These are phyloP conservation scores for Pentalonia nigronervosa DNA, from an alignment of 1,140 invertebrate species.

Conservation along the genomic window DNA sequence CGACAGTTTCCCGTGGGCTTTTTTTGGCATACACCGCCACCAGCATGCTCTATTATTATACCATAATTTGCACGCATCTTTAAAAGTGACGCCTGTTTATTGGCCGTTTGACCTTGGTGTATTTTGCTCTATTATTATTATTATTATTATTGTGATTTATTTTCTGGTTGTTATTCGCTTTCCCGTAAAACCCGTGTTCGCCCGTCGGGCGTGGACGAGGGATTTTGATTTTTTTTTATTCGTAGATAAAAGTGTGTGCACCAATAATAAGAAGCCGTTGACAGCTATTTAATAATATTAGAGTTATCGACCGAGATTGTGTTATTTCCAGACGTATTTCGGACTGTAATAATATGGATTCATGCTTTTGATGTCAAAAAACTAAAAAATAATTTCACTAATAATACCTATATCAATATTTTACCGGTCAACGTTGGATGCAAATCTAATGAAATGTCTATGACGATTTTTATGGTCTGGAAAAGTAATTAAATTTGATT, in stretches of 20 bases:
- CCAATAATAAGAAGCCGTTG: background rate
- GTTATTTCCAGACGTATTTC: background rate
- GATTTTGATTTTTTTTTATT: background rate
- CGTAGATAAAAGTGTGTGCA: background rate
- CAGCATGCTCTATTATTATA: slow-evolving; percentile 48
- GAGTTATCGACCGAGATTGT: background rate
- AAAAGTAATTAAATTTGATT: background rate
- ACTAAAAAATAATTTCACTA: background rate
- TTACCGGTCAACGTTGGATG: background rate
- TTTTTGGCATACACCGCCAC: slow-evolving; percentile 41
- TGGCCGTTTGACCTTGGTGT: slow-evolving; percentile 29
- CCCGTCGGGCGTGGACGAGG: background rate
- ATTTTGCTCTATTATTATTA: slow-evolving; percentile 24
- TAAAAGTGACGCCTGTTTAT: slow-evolving; percentile 49
- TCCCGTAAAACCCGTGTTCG: background rate
- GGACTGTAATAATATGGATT: background rate
- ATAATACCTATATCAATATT: background rate
- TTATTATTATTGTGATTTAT: background rate
- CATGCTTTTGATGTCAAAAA: background rate
- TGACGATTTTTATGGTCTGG: background rate
- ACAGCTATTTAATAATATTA: too few species aligned
- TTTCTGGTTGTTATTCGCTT: background rate
- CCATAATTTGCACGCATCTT: slow-evolving; percentile 51
- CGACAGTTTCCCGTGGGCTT: slow-evolving; percentile 39
- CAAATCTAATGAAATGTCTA: background rate